phyloP scores from a whole-genome alignment of 2,797 vertebrate genomes.

The Synanceia verrucosa region DNA sequence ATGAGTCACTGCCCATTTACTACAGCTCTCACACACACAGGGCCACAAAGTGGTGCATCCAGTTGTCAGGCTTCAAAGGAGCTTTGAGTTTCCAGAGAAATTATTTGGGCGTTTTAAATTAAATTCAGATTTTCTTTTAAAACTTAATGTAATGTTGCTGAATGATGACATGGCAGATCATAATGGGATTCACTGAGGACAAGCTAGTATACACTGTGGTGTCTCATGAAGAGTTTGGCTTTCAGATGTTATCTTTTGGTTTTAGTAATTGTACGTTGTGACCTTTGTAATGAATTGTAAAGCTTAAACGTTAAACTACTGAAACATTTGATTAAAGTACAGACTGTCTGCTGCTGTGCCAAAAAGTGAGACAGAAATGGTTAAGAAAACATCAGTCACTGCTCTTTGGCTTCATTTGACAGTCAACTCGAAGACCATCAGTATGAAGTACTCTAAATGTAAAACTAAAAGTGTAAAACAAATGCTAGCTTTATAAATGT shows the following conservation, averaged over 20 bases:
- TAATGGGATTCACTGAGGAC: not conserved
- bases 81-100: not conserved
- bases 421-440: not conserved
- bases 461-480: not conserved
- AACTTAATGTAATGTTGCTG: not conserved
- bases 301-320: not conserved
- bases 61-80: conserved; percentile 30
- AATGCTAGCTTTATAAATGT: not conserved
- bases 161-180: not conserved
- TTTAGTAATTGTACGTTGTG: not conserved
- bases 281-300: not conserved
- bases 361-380: not conserved
- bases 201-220: not conserved
- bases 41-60: conserved; percentile 21
- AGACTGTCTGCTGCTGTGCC: not conserved
- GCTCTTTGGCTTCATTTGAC: not conserved
- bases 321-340: not conserved
- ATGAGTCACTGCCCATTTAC: conserved; percentile 51
- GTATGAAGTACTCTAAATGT: too few species aligned
- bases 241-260: not conserved
- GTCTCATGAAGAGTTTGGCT: not conserved
- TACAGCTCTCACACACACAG: conserved; percentile 35
- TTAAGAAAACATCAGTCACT: not conserved
- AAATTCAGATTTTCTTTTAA: conserved; percentile 5
- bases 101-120: conserved; percentile 9